phyloP scores from a whole-genome alignment of 2,888 invertebrate genomes.

The Chrysolina haemoptera region DNA sequence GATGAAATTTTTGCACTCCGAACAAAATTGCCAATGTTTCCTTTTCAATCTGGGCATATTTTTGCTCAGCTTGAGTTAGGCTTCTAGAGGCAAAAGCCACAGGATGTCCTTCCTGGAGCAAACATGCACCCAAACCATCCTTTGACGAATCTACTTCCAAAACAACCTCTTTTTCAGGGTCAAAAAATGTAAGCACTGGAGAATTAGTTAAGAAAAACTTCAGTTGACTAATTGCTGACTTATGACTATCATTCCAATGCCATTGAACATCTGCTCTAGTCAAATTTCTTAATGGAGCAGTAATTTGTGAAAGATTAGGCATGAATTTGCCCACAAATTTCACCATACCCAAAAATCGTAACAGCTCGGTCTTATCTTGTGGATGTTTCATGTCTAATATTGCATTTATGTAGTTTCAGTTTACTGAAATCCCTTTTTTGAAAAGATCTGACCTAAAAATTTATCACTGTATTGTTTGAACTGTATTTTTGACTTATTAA shows the following conservation, averaged over 20 bases:
- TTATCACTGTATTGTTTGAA: too few species aligned
- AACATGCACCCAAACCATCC: too few species aligned
- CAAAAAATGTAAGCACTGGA: too few species aligned
- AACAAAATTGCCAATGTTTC: slow-evolving; percentile 62
- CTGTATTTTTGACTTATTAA: not conserved
- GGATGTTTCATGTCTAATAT: not conserved
- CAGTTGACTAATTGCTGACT: not conserved
- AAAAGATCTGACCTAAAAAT: slow-evolving; percentile 4
- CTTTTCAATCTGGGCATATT: slow-evolving; percentile 63
- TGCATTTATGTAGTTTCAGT: not conserved
- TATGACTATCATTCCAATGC: not conserved
- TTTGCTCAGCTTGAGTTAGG: slow-evolving; percentile 39
- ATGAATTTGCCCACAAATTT: not conserved
- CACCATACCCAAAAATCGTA: too few species aligned
- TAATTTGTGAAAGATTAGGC: not conserved
- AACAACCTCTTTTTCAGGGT: not conserved
- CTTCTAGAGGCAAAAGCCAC: slow-evolving; percentile 59
- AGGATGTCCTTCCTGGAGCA: too few species aligned
- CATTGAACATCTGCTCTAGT: not conserved
- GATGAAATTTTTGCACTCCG: slow-evolving; percentile 53
- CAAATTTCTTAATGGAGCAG: not conserved
- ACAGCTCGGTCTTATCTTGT: not conserved
- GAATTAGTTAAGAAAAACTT: not conserved
- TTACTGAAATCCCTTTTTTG: not conserved
- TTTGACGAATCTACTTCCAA: not conserved